Evolutionary conservation across 2,888 invertebrate genomes (phyloP).

Genomic region (Petrolisthes cinctipes): DNA sequence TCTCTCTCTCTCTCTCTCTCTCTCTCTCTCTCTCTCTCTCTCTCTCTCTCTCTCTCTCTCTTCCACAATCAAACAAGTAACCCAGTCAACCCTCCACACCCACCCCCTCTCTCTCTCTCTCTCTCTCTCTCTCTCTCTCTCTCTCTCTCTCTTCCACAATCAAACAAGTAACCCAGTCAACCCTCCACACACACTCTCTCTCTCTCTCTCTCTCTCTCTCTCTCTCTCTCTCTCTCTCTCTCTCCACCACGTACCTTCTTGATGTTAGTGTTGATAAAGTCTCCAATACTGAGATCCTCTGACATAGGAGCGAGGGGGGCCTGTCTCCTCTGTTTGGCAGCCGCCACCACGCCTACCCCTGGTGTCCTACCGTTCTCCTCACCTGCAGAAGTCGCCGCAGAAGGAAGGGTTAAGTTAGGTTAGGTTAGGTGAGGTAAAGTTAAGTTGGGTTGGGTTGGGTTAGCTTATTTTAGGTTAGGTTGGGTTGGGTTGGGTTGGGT

Average conservation of each 20-base stretch:
- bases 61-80: not conserved
- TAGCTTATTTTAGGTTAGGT: not conserved
- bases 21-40: not conserved
- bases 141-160: too few relatives aligned
- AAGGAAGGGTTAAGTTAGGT: not conserved
- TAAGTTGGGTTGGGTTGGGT: too few relatives aligned
- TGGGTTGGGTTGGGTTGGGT: not conserved
- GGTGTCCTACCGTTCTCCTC: conserved; percentile 14
- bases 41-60: not conserved
- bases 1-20: not conserved
- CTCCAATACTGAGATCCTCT: conserved; percentile 60
- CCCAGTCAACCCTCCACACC: not conserved
- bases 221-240: not conserved
- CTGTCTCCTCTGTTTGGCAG: conserved; percentile 4
- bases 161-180: too few relatives aligned
- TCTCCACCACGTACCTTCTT: conserved; percentile 47
- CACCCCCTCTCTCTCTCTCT: not conserved
- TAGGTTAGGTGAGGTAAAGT: not conserved
- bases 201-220: too few relatives aligned
- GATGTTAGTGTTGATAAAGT: conserved; percentile 60
- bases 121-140: too few relatives aligned
- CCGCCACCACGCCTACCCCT: conserved; percentile 51
- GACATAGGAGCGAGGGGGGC: conserved; percentile 61
- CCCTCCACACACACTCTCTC: conserved; percentile 3
- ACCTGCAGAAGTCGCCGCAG: conserved; percentile 2